A percentile compares a stretch with the other conserved stretches of the same genome.
phyloP scores from a whole-genome alignment of 2,797 vertebrate species.

The Enteromius anoplus region DNA sequence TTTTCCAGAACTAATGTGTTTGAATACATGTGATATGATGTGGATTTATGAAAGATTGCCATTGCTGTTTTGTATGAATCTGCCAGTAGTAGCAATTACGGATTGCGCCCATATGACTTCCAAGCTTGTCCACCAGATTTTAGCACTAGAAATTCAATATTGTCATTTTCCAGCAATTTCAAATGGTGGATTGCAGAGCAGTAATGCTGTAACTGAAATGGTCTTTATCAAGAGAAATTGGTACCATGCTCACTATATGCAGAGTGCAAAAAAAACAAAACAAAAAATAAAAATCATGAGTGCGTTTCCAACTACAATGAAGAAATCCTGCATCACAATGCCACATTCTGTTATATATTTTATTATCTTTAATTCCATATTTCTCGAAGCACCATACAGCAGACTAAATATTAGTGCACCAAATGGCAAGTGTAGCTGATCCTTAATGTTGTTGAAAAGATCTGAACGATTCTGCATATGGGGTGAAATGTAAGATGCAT shows the following conservation, averaged over 20 bases:
- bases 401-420: neutral
- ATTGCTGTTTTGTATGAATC: neutral
- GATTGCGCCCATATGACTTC: neutral
- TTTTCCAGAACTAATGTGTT: neutral
- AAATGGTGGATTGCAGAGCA: constrained; percentile 27
- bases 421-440: constrained; percentile 28
- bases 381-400: neutral
- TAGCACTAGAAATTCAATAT: constrained; percentile 18
- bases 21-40: neutral
- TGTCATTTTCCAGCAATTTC: constrained; percentile 4
- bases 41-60: neutral
- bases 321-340: neutral
- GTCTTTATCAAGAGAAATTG: neutral
- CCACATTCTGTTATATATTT: neutral
- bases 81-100: neutral
- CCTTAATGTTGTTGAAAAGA: constrained; percentile 38
- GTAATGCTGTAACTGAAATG: neutral
- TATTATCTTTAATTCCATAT: neutral
- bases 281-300: neutral
- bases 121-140: neutral
- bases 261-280: neutral
- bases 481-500: constrained; percentile 32
- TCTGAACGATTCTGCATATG: constrained; percentile 45
- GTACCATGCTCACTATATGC: neutral
- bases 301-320: neutral